These are phyloP conservation scores for Climacteris rufus DNA, from an alignment of 2,113 vertebrate genomes.

Conservation along the genomic window DNA sequence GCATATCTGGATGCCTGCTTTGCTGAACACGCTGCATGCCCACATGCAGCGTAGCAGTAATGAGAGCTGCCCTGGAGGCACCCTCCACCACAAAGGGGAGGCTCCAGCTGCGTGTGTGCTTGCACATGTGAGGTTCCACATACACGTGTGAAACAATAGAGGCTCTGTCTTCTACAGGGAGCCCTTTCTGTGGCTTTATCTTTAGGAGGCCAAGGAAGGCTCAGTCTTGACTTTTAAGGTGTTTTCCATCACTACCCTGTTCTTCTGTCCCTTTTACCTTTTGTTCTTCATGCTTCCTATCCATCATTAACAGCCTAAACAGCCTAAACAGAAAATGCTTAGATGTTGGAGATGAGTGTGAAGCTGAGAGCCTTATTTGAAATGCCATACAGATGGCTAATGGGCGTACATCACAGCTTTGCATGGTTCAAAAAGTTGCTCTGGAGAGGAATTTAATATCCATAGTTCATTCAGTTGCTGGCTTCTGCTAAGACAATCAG, in stretches of 20 bases:
- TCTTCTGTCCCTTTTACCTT: not conserved
- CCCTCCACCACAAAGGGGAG: not conserved
- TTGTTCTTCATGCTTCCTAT: not conserved
- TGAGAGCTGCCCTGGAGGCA: not conserved
- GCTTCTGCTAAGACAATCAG: not conserved
- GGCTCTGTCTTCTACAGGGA: not conserved
- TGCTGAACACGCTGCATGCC: accelerated
- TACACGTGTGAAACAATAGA: not conserved
- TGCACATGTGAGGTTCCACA: accelerated
- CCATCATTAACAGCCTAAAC: not conserved
- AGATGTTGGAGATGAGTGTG: not conserved
- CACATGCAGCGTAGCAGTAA: accelerated
- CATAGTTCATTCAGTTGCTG: not conserved
- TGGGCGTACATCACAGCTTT: not conserved
- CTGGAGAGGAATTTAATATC: not conserved
- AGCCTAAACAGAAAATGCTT: not conserved
- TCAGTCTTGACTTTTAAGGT: not conserved
- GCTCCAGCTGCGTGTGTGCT: not conserved
- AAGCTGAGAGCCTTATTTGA: not conserved
- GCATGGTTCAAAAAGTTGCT: not conserved
- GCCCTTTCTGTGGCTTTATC: not conserved
- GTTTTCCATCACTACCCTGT: not conserved
- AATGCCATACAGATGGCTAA: not conserved
- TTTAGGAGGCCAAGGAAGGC: not conserved
- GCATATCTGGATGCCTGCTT: accelerated